phyloP scores from a whole-genome alignment of 2,888 invertebrate genomes.

The Dryobota labecula region DNA sequence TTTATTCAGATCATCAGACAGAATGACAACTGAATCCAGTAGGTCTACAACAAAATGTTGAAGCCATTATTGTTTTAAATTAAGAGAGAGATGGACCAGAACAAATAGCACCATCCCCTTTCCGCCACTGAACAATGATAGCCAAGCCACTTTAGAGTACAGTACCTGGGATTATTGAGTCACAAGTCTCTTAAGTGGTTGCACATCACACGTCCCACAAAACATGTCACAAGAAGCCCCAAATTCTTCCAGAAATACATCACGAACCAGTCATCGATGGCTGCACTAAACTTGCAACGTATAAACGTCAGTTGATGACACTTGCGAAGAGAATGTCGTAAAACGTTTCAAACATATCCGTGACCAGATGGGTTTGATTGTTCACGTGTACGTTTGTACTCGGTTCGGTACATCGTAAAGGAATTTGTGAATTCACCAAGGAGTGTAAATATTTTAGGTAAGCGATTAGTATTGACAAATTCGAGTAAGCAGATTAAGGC shows the following conservation, averaged over 20 bases:
- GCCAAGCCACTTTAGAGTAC: background rate
- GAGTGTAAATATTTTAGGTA: constrained; percentile 20
- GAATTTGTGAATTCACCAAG: constrained; percentile 31
- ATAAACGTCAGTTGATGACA: constrained; percentile 25
- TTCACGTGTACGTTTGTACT: constrained; percentile 26
- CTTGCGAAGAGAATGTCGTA: constrained; percentile 39
- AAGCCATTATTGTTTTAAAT: background rate
- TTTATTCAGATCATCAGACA: background rate
- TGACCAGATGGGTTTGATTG: constrained; percentile 46
- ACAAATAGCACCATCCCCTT: background rate
- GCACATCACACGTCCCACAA: constrained; percentile 5
- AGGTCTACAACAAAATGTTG: background rate
- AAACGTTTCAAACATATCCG: constrained; percentile 53
- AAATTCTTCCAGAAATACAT: constrained; percentile 34
- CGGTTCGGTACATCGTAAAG: constrained; percentile 20
- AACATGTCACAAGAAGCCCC: constrained; percentile 7
- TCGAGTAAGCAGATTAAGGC: background rate
- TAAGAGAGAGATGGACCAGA: background rate
- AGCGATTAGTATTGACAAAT: background rate
- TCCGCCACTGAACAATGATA: background rate
- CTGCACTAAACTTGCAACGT: constrained; percentile 30
- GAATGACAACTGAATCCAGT: background rate
- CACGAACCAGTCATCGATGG: constrained; percentile 29
- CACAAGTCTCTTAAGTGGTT: background rate
- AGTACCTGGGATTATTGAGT: background rate